A percentile compares a stretch with the other conserved stretches of the same genome.
phyloP scores from a whole-genome alignment of 2,113 vertebrate genomes.

The Leptobrachium ailaonicum region DNA sequence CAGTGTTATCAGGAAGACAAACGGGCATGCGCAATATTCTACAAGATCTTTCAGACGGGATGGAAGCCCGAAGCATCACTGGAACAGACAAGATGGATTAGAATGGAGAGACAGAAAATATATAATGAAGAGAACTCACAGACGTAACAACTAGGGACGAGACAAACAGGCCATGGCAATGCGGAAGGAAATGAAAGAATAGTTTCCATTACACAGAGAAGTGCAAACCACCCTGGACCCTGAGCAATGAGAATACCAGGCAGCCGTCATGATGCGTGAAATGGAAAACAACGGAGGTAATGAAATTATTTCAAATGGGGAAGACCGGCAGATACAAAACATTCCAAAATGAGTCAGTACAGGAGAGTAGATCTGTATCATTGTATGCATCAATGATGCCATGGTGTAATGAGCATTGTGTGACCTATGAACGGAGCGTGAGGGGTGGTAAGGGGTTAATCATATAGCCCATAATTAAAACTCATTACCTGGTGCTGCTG shows the following conservation, averaged over 20 bases:
- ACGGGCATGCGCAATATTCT: no score
- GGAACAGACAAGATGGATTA: no score
- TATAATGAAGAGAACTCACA: conserved; percentile 30
- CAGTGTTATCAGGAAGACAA: no score
- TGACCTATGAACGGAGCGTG: no score
- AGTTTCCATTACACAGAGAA: conserved; percentile 41
- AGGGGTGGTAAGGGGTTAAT: no score
- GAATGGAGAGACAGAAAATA: no score
- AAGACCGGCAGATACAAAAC: no score
- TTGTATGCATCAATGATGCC: neutral
- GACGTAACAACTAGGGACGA: conserved; percentile 39
- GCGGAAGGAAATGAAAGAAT: conserved; percentile 40
- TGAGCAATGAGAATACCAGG: conserved; percentile 38
- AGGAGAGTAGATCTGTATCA: neutral
- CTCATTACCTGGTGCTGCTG: conserved; percentile 85
- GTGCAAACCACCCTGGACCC: conserved; percentile 24
- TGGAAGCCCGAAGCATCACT: no score
- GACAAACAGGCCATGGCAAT: conserved; percentile 44
- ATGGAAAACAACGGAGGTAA: conserved; percentile 6
- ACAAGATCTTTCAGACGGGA: no score
- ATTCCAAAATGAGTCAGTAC: neutral
- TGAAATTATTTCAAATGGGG: neutral
- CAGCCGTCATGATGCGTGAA: conserved; percentile 12
- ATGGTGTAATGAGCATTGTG: neutral
- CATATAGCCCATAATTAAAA: neutral